phyloP scores from a whole-genome alignment of 2,888 invertebrate genomes.

The Dorcus hopei region DNA sequence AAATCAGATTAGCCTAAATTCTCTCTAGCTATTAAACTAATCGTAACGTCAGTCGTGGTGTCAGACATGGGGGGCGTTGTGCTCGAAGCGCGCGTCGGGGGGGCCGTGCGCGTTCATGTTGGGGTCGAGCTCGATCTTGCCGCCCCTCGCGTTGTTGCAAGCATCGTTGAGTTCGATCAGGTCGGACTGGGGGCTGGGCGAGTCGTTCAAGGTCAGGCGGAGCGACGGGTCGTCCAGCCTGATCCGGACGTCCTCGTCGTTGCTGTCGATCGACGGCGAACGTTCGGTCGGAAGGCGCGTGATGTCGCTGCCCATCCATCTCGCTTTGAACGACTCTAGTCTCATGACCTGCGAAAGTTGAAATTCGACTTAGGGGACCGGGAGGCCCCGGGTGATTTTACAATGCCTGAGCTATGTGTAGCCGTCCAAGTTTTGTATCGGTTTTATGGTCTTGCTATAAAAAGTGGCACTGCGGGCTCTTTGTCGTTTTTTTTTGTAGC shows the following conservation, averaged over 20 bases:
- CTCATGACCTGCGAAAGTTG: constrained; percentile 63
- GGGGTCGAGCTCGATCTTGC: constrained; percentile 33
- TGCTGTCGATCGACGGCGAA: constrained; percentile 43
- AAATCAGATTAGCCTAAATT: too few species aligned
- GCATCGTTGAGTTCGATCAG: constrained; percentile 29
- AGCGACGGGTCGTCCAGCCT: constrained; percentile 47
- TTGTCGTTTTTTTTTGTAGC: too few species aligned
- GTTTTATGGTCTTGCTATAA: too few species aligned
- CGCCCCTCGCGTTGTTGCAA: constrained; percentile 22
- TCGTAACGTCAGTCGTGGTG: constrained; percentile 11
- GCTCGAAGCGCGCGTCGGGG: constrained; percentile 23
- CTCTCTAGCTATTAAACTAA: too few species aligned
- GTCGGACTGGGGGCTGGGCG: constrained; percentile 34
- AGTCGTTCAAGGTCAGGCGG: constrained; percentile 38
- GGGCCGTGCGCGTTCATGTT: constrained; percentile 38
- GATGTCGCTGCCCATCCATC: constrained; percentile 51
- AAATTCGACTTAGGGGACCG: too few species aligned
- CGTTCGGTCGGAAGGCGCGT: constrained; percentile 39
- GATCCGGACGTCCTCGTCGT: constrained; percentile 43
- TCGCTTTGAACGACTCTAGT: constrained; percentile 64
- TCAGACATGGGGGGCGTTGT: constrained; percentile 28
- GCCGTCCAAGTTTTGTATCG: too few species aligned
- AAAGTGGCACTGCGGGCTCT: too few species aligned
- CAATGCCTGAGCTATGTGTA: too few species aligned
- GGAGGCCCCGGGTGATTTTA: too few species aligned